Conservation (phyloP, 1,140 invertebrate species). For the Hermetia illucens region DNA sequence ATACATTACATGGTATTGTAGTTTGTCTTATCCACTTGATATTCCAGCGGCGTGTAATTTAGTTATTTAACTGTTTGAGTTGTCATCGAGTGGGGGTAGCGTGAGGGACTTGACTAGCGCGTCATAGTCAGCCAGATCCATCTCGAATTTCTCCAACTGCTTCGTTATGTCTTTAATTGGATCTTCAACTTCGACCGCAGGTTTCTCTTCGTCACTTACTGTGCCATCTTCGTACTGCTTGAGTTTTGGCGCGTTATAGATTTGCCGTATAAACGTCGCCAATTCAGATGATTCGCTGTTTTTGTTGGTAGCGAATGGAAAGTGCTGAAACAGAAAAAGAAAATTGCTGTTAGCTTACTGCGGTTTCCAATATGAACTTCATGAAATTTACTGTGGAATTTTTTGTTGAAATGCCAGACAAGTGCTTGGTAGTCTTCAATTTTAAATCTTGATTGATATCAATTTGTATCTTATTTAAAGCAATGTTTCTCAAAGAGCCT, state of each 20-base stretch:
- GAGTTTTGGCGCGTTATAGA: slow-evolving; percentile 58
- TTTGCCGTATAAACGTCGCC: slow-evolving; percentile 62
- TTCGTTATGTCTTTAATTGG: slow-evolving; percentile 52
- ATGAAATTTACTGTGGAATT: slow-evolving; percentile 3
- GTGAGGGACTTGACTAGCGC: slow-evolving; percentile 50
- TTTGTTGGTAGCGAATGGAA: slow-evolving; percentile 37
- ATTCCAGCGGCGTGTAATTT: too few relatives aligned
- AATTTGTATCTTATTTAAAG: too few relatives aligned
- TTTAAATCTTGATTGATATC: too few relatives aligned
- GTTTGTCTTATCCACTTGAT: too few relatives aligned
- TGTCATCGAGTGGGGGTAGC: slow-evolving; percentile 39
- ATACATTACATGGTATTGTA: too few relatives aligned
- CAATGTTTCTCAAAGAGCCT: too few relatives aligned
- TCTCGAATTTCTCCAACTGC: slow-evolving; percentile 61
- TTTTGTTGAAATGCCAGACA: neutral
- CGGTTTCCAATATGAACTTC: neutral
- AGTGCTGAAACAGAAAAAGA: slow-evolving; percentile 31
- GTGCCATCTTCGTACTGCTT: slow-evolving; percentile 42
- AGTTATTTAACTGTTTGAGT: slow-evolving; percentile 12
- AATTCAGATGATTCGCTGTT: slow-evolving; percentile 44
- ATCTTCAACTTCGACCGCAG: slow-evolving; percentile 35
- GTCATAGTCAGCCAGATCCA: slow-evolving; percentile 56
- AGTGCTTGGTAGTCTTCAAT: neutral
- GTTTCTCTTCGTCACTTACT: slow-evolving; percentile 8
- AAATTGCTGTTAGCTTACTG: too few relatives aligned